phyloP scores from a whole-genome alignment of 2,113 vertebrate genomes.

The Tachuris rubrigastra region DNA sequence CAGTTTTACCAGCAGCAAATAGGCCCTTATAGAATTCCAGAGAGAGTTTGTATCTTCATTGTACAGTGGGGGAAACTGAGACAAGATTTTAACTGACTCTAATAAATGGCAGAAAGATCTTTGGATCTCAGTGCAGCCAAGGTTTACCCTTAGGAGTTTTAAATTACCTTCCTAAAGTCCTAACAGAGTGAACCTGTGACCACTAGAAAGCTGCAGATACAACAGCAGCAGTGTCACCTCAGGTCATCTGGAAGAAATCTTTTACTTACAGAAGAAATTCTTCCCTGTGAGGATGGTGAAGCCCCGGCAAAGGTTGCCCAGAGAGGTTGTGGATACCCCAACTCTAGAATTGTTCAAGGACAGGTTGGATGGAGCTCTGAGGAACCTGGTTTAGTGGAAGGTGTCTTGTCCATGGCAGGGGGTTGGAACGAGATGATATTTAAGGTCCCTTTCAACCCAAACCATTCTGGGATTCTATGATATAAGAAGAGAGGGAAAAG shows the following conservation, averaged over 20 bases:
- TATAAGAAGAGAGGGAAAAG: neutral
- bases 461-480: neutral
- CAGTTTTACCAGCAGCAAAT: neutral
- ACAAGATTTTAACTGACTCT: neutral
- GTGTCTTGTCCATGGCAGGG: neutral
- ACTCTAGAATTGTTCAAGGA: neutral
- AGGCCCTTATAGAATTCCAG: neutral
- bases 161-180: neutral
- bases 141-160: neutral
- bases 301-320: neutral
- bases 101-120: neutral
- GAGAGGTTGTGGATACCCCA: neutral
- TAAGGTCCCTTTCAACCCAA: neutral
- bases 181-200: neutral
- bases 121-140: neutral
- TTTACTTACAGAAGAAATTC: fast-evolving
- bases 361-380: fast-evolving
- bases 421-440: neutral
- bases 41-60: neutral
- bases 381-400: neutral
- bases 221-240: neutral
- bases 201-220: neutral
- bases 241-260: neutral
- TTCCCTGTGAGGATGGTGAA: neutral
- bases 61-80: neutral